A percentile compares a stretch with the other conserved stretches of the same genome.
Conservation (phyloP, 2,888 invertebrate genomes). For the Lutraria lutraria region DNA sequence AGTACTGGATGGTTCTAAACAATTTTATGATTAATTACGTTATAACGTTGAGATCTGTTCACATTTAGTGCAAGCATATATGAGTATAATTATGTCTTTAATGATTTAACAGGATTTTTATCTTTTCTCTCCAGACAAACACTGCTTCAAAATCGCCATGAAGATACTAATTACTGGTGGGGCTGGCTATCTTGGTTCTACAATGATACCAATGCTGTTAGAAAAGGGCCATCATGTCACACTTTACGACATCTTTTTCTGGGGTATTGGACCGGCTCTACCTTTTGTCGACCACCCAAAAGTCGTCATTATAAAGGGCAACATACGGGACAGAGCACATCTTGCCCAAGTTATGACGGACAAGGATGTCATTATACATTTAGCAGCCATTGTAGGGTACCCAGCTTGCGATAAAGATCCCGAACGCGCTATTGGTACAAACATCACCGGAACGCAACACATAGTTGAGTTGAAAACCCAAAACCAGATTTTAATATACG, state of each 20-base stretch:
- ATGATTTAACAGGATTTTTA: not conserved
- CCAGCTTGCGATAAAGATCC: conserved; percentile 86
- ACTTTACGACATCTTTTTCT: conserved; percentile 84
- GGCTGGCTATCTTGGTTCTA: conserved; percentile 86
- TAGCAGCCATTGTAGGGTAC: conserved; percentile 86
- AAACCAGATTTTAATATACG: conserved; percentile 84
- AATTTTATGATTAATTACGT: too few species aligned
- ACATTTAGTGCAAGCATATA: too few species aligned
- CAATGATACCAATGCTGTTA: conserved; percentile 84
- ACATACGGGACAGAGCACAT: conserved; percentile 80
- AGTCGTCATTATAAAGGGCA: conserved; percentile 79
- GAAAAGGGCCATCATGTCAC: conserved; percentile 85
- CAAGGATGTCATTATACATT: conserved; percentile 83
- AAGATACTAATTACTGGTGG: conserved; percentile 84
- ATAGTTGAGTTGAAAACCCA: conserved; percentile 79
- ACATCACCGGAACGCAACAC: conserved; percentile 83
- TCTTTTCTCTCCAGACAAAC: not conserved
- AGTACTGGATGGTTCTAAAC: too few species aligned
- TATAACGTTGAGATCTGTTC: too few species aligned
- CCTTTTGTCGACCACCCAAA: conserved; percentile 75
- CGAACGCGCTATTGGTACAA: conserved; percentile 80
- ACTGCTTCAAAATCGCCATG: conserved; percentile 22
- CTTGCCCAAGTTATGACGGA: conserved; percentile 77
- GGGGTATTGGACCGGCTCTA: conserved; percentile 83
- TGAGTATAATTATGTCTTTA: not conserved